These are phyloP conservation scores for Phytoseiulus persimilis DNA, from an alignment of 2,888 invertebrate species.

Conservation along the genomic window DNA sequence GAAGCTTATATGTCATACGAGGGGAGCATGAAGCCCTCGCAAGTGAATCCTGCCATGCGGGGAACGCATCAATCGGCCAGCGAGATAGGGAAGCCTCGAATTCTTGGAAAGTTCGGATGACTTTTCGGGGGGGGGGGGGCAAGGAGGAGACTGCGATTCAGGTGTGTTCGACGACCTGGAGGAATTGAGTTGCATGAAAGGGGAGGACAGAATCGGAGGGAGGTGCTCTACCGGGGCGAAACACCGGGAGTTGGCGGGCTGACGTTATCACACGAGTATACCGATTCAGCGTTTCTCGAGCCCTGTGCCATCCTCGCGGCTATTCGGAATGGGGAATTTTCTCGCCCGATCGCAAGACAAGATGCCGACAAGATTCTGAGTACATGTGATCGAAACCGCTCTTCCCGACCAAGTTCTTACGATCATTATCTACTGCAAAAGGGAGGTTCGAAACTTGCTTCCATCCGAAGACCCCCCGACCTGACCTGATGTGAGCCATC, in stretches of 20 bases:
- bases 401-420: too few species aligned
- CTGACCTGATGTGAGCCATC: too few species aligned
- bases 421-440: too few species aligned
- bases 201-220: background rate
- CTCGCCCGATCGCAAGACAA: too few species aligned
- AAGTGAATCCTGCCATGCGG: background rate
- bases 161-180: background rate
- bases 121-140: background rate
- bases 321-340: too few species aligned
- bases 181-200: background rate
- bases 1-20: background rate
- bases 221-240: background rate
- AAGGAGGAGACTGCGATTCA: background rate
- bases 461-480: too few species aligned
- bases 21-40: background rate
- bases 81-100: background rate
- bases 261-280: too few species aligned
- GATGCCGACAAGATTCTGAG: too few species aligned
- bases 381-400: too few species aligned
- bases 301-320: too few species aligned
- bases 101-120: background rate
- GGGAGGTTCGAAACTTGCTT: too few species aligned
- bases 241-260: background rate
- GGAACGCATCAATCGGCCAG: background rate
- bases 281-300: too few species aligned